Evolutionary conservation across 2,113 vertebrate genomes (phyloP).

Genomic region (Gallinago paraguaiae): DNA sequence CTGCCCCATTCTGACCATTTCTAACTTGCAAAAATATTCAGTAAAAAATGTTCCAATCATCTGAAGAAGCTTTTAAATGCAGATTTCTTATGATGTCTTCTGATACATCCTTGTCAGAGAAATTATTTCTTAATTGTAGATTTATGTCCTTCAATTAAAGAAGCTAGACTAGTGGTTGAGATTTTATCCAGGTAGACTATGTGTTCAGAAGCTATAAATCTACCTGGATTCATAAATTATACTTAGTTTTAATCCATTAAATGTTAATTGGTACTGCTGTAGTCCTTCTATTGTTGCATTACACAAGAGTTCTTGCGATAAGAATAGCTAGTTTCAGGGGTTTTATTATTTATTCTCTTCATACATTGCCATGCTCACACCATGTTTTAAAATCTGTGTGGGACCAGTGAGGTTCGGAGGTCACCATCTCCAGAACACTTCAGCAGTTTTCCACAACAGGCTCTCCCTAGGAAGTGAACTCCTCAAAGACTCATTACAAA

Average conservation of each 20-base stretch:
- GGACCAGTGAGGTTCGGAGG: not conserved
- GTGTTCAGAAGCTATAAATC: not conserved
- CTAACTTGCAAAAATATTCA: not conserved
- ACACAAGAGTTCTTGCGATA: not conserved
- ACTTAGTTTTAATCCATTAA: not conserved
- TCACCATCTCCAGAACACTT: not conserved
- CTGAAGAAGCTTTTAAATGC: not conserved
- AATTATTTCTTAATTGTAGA: not conserved
- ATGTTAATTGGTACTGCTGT: not conserved
- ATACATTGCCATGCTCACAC: not conserved
- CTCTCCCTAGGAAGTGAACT: not conserved
- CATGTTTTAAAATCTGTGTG: not conserved
- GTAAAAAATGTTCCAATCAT: not conserved
- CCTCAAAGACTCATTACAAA: not conserved
- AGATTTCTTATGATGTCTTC: not conserved
- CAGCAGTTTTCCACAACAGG: not conserved
- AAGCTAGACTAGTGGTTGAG: not conserved
- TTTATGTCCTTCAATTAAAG: not conserved
- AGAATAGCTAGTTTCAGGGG: not conserved
- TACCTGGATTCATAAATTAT: not conserved
- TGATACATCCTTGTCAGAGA: not conserved
- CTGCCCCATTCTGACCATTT: not conserved
- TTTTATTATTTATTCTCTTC: not conserved
- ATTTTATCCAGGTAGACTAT: not conserved
- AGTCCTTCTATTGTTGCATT: not conserved